Percentiles rank a stretch among this genome's conserved stretches.
Evolutionary conservation across 1,140 invertebrate genomes (phyloP).

Genomic region (Diabrotica undecimpunctata): DNA sequence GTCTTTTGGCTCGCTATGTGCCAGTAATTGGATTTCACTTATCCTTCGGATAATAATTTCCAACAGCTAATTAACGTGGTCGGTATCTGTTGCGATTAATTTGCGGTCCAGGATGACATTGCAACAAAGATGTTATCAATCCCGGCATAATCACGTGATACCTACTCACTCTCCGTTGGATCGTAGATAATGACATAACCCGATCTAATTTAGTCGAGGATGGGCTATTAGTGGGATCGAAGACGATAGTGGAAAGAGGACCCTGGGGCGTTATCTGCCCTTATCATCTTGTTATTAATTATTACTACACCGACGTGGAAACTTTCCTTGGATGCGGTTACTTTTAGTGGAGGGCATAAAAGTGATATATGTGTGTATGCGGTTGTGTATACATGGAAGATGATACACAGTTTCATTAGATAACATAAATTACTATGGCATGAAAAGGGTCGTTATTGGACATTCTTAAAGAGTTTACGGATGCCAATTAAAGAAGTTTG

Average conservation of each 20-base stretch:
- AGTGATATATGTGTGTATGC: no score
- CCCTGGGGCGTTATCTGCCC: slow-evolving; percentile 20
- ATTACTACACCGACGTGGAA: slow-evolving; percentile 11
- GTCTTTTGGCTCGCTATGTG: background rate
- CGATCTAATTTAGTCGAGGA: slow-evolving; percentile 32
- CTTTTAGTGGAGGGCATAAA: no score
- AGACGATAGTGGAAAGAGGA: slow-evolving; percentile 10
- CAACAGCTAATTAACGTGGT: slow-evolving; percentile 23
- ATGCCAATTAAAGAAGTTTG: no score
- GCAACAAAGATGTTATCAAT: slow-evolving; percentile 34
- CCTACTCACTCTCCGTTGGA: slow-evolving; percentile 18
- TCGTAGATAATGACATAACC: slow-evolving; percentile 33
- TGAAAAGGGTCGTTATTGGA: no score
- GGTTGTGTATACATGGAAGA: no score
- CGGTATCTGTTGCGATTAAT: slow-evolving; percentile 27
- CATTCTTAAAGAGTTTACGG: no score
- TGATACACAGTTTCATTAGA: no score
- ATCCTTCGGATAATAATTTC: slow-evolving; percentile 18
- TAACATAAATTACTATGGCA: no score
- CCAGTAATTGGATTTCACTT: slow-evolving; percentile 18
- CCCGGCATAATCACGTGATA: slow-evolving; percentile 31
- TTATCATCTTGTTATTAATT: slow-evolving; percentile 29
- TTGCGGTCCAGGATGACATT: slow-evolving; percentile 29
- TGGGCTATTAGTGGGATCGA: slow-evolving; percentile 25
- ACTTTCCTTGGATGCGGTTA: background rate